phyloP scores from a whole-genome alignment of 2,113 vertebrate genomes.

The Ifrita kowaldi region DNA sequence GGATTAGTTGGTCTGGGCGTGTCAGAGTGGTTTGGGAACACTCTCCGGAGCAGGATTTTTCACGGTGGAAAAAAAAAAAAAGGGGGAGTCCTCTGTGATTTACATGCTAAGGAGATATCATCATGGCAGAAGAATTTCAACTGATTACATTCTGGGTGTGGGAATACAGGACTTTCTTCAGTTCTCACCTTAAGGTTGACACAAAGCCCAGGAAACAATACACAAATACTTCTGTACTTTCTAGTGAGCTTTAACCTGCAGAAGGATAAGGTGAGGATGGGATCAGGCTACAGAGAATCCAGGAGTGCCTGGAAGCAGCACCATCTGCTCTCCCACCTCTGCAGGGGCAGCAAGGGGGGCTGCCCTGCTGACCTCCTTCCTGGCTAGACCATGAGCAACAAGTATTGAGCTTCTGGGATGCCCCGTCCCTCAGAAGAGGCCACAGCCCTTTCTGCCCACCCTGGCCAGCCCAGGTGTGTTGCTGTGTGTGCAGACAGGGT shows the following conservation, averaged over 20 bases:
- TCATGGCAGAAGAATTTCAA: conserved; percentile 47
- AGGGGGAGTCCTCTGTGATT: not conserved
- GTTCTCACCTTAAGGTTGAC: conserved; percentile 36
- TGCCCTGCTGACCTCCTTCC: not conserved
- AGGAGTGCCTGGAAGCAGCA: not conserved
- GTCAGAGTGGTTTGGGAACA: conserved; percentile 49
- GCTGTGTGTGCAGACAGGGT: not conserved
- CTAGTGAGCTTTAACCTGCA: not conserved
- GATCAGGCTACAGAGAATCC: not conserved
- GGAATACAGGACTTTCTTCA: conserved; percentile 41
- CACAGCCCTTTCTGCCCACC: not conserved
- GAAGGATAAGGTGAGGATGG: not conserved
- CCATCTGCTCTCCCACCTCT: not conserved
- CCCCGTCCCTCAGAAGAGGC: not conserved
- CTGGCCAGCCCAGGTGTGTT: fast-evolving
- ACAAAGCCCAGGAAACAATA: not conserved
- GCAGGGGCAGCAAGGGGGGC: not conserved
- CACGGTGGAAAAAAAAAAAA: not conserved
- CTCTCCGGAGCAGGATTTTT: not conserved
- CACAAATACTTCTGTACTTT: not conserved
- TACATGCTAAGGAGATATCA: conserved; percentile 35
- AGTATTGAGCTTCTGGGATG: not conserved
- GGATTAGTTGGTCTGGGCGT: conserved; percentile 54
- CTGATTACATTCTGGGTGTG: conserved; percentile 59
- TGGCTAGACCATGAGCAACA: not conserved